Percentiles rank a stretch among this genome's conserved stretches.
Evolutionary conservation across 2,797 vertebrate species (phyloP).

Genomic region (Microhierax caerulescens): DNA sequence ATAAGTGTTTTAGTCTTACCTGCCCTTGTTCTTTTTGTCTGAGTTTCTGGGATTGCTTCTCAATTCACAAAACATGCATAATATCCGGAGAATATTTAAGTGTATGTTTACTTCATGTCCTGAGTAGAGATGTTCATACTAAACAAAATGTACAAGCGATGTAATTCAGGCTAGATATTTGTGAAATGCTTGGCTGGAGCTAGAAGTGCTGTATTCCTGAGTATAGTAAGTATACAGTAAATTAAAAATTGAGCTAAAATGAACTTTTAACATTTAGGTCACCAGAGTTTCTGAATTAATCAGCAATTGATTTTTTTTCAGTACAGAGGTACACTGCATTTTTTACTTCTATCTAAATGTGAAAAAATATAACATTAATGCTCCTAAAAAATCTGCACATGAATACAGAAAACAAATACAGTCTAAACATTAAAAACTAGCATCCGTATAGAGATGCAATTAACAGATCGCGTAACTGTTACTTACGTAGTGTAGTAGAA

Average conservation of each 20-base stretch:
- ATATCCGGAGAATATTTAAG: neutral
- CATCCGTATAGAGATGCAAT: neutral
- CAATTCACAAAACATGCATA: neutral
- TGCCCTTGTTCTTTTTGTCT: neutral
- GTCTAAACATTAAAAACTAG: neutral
- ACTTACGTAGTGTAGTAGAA: neutral
- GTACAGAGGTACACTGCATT: neutral
- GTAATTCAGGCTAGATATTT: neutral
- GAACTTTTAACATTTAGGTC: neutral
- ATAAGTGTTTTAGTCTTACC: neutral
- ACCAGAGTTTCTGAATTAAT: neutral
- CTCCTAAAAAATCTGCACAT: neutral
- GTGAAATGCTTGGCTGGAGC: neutral
- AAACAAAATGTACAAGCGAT: neutral
- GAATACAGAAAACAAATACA: neutral
- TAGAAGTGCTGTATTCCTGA: neutral
- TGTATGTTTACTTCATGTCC: neutral
- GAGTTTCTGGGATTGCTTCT: neutral
- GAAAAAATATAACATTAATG: neutral
- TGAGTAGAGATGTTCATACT: neutral
- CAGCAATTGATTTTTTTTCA: neutral
- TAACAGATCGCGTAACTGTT: neutral
- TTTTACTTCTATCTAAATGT: neutral
- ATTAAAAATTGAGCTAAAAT: neutral
- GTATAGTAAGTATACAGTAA: neutral